A percentile compares a stretch with the other conserved stretches of the same genome.
These are phyloP conservation scores for Pecten maximus DNA, from an alignment of 2,888 invertebrate genomes.

Conservation along the genomic window DNA sequence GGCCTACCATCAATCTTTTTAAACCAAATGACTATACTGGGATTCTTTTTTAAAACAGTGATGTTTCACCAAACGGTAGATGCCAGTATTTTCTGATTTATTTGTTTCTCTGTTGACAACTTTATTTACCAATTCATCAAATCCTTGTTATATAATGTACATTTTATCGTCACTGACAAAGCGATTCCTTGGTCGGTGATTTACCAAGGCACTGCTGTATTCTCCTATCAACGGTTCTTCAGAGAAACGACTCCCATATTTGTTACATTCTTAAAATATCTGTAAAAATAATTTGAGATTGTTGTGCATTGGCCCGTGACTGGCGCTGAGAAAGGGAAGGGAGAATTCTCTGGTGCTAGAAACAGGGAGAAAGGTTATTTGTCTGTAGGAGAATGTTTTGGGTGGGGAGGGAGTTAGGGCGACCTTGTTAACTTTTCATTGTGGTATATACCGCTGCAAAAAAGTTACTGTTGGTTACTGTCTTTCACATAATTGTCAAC, in stretches of 20 bases:
- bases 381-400: too few relatives aligned
- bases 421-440: too few relatives aligned
- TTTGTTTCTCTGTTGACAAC: neutral
- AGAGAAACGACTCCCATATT: neutral
- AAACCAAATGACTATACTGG: neutral
- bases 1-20: neutral
- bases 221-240: neutral
- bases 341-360: neutral
- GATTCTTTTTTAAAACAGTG: neutral
- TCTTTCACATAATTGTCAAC: too few relatives aligned
- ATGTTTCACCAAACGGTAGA: neutral
- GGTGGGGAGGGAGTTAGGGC: too few relatives aligned
- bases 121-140: neutral
- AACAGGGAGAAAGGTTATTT: too few relatives aligned
- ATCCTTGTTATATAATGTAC: neutral
- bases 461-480: too few relatives aligned
- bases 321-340: neutral
- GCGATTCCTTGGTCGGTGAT: neutral
- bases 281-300: slow-evolving; percentile 10
- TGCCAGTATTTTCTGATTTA: neutral
- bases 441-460: too few relatives aligned
- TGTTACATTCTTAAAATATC: neutral
- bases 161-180: neutral
- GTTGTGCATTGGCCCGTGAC: neutral
- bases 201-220: neutral